These are phyloP conservation scores for Karalla daura DNA, from an alignment of 2,797 vertebrate genomes.

Conservation along the genomic window DNA sequence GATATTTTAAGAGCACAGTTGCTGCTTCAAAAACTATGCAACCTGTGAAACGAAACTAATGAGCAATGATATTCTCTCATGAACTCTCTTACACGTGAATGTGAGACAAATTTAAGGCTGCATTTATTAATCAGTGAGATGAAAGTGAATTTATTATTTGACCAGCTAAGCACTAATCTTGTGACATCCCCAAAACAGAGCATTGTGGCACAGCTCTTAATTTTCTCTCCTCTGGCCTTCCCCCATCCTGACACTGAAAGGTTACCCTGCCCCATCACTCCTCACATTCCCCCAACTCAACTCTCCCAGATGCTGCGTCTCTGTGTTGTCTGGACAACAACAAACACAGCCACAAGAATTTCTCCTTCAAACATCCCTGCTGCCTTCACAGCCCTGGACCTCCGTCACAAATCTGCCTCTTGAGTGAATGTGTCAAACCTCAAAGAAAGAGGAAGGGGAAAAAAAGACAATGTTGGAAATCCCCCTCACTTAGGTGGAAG, in stretches of 20 bases:
- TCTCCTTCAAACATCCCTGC: conserved; percentile 29
- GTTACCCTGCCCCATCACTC: conserved; percentile 37
- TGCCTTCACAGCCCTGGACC: conserved; percentile 16
- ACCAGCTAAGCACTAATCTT: too few species aligned
- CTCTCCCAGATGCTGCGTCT: conserved; percentile 25
- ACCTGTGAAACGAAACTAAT: neutral
- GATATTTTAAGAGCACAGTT: conserved; percentile 45
- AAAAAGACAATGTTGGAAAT: neutral
- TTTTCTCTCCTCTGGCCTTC: neutral
- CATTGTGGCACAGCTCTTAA: neutral
- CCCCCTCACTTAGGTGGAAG: conserved; percentile 12
- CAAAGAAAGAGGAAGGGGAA: conserved; percentile 28
- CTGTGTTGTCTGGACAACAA: conserved; percentile 71
- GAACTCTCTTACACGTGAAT: neutral
- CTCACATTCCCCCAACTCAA: conserved; percentile 25
- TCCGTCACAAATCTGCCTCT: too few species aligned
- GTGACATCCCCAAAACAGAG: neutral
- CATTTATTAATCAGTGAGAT: neutral
- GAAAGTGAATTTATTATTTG: too few species aligned
- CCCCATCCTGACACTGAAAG: conserved; percentile 21
- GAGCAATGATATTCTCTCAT: neutral
- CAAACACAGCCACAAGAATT: conserved; percentile 59
- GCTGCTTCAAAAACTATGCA: conserved; percentile 24
- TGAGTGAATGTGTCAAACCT: neutral
- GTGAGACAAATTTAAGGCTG: too few species aligned